Conservation (phyloP, 1,140 invertebrate genomes). For the Cherax destructor region DNA sequence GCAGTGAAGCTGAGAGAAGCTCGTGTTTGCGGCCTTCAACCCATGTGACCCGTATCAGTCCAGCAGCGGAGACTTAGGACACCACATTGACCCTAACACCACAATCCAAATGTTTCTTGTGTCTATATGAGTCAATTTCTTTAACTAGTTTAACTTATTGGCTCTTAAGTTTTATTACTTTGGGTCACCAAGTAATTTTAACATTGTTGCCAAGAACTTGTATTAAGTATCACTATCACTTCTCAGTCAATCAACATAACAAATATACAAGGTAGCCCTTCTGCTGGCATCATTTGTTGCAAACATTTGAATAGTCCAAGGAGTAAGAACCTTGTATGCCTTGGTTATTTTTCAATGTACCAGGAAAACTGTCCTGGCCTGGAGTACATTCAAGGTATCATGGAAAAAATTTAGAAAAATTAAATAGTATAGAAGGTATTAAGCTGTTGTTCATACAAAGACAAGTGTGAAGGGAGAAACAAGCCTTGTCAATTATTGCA, state of each 20-base stretch:
- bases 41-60: constrained; percentile 3
- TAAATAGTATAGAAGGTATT: background rate
- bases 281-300: background rate
- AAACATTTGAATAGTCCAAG: background rate
- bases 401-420: background rate
- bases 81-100: background rate
- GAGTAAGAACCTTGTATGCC: background rate
- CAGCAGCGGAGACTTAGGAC: constrained; percentile 1
- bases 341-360: background rate
- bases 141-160: background rate
- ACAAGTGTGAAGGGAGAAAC: background rate
- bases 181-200: background rate
- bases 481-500: background rate
- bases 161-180: background rate
- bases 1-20: constrained; percentile 7
- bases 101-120: background rate
- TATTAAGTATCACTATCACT: background rate
- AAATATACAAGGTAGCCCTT: background rate
- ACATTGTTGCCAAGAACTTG: background rate
- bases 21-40: background rate
- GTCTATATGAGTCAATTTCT: background rate
- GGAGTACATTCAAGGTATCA: background rate
- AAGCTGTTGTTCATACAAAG: background rate
- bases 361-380: background rate
- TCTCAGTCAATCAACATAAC: background rate